Percentiles rank a stretch among this genome's conserved stretches.
Evolutionary conservation across 1,140 invertebrate genomes (phyloP).

Genomic region (Caenorhabditis latens): DNA sequence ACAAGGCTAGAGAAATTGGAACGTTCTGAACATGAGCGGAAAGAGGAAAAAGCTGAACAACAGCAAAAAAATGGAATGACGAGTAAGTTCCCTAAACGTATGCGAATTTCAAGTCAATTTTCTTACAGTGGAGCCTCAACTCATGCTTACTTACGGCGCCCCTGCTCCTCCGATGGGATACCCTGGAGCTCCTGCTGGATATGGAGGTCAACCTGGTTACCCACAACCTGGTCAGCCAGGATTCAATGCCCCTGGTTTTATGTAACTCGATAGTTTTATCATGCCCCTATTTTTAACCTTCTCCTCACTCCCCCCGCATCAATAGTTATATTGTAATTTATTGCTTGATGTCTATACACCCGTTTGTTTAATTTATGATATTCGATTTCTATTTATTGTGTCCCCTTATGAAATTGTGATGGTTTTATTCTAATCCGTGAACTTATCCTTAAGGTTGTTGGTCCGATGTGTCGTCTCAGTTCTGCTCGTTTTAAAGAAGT

Average conservation of each 20-base stretch:
- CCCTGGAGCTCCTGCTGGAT: conserved; percentile 49
- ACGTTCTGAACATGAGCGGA: conserved; percentile 87
- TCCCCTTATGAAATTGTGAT: conserved; percentile 50
- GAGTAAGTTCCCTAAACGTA: conserved; percentile 80
- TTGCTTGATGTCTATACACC: conserved; percentile 52
- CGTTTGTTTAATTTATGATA: conserved; percentile 48
- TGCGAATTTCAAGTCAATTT: neutral
- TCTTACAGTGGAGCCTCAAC: conserved; percentile 64
- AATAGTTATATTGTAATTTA: conserved; percentile 52
- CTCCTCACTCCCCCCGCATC: conserved; percentile 3
- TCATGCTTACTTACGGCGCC: conserved; percentile 66
- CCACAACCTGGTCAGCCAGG: conserved; percentile 27
- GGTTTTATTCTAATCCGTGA: conserved; percentile 18
- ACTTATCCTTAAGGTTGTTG: conserved; percentile 46
- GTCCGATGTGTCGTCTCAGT: conserved; percentile 54
- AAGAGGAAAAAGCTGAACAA: conserved; percentile 89
- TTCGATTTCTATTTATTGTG: conserved; percentile 49
- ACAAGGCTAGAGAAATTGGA: conserved; percentile 85
- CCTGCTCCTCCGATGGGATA: conserved; percentile 45
- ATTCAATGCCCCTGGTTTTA: conserved; percentile 45
- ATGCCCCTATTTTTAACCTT: neutral
- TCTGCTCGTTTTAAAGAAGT: conserved; percentile 41
- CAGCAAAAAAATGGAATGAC: conserved; percentile 94
- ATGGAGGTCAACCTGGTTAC: conserved; percentile 21
- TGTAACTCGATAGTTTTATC: conserved; percentile 51